These are phyloP conservation scores for Diadema setosum DNA, from an alignment of 35 echinoderm and acorn worm genomes.

Conservation along the genomic window DNA sequence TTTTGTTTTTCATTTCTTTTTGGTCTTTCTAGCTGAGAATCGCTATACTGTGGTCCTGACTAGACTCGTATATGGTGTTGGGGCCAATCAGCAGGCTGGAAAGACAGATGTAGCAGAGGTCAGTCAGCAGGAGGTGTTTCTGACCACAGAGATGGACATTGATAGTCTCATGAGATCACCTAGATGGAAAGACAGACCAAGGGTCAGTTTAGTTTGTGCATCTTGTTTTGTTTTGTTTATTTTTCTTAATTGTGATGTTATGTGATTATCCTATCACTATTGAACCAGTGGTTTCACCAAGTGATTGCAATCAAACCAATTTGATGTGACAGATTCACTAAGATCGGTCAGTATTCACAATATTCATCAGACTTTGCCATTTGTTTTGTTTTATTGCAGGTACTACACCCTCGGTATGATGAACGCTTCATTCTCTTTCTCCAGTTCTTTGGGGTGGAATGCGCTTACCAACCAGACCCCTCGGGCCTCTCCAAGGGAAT, in stretches of 20 bases:
- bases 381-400: slow-evolving; percentile 18
- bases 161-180: slow-evolving; percentile 29
- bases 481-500: background rate
- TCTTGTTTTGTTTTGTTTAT: too few relatives aligned
- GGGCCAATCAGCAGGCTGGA: background rate
- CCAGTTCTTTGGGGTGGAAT: slow-evolving; percentile 23
- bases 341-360: too few relatives aligned
- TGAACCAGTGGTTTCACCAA: too few relatives aligned
- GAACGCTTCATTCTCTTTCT: background rate
- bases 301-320: too few relatives aligned
- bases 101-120: background rate
- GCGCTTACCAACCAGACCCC: slow-evolving; percentile 23
- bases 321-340: too few relatives aligned
- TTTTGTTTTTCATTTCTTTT: too few relatives aligned
- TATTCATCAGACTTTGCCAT: too few relatives aligned
- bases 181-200: slow-evolving; percentile 2
- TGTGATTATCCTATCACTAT: too few relatives aligned
- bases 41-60: background rate
- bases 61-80: background rate
- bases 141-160: slow-evolving; percentile 6
- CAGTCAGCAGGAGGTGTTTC: background rate
- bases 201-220: too few relatives aligned
- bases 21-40: slow-evolving; percentile 19
- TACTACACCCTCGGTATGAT: slow-evolving; percentile 39
- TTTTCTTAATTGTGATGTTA: too few relatives aligned